Evolutionary conservation across 2,888 invertebrate species (phyloP).

Genomic region (Tridacna crocea): DNA sequence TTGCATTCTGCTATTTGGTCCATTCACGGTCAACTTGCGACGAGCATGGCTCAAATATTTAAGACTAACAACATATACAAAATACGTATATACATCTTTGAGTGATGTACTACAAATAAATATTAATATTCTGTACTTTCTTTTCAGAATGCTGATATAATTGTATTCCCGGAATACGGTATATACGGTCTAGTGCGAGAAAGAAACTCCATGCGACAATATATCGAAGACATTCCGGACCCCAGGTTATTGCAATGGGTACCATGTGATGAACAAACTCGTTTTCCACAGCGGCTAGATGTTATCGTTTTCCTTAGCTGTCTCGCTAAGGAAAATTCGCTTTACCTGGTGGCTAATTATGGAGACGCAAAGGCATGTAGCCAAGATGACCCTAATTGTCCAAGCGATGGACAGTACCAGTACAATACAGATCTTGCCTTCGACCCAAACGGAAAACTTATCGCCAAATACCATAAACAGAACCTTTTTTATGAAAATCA

Average conservation of each 20-base stretch:
- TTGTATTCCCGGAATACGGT: conserved; percentile 43
- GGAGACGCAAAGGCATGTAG: conserved; percentile 41
- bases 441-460: conserved; percentile 39
- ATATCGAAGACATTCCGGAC: conserved; percentile 48
- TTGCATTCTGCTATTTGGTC: too few relatives aligned
- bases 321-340: conserved; percentile 86
- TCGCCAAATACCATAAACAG: conserved; percentile 83
- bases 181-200: conserved; percentile 38
- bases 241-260: conserved; percentile 78
- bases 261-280: conserved; percentile 69
- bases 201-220: conserved; percentile 21
- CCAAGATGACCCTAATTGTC: conserved; percentile 61
- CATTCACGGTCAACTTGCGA: too few relatives aligned
- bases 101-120: too few relatives aligned
- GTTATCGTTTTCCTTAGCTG: conserved; percentile 84
- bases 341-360: conserved; percentile 53
- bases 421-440: conserved; percentile 92
- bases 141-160: conserved; percentile 38
- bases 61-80: too few relatives aligned
- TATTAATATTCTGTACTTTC: neutral
- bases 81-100: too few relatives aligned
- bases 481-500: conserved; percentile 85
- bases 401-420: conserved; percentile 71
- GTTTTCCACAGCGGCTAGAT: conserved; percentile 45
- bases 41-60: too few relatives aligned